Percentiles rank a stretch among this genome's conserved stretches.
Conservation (phyloP, 1,140 invertebrate genomes). For the Manduca sexta region DNA sequence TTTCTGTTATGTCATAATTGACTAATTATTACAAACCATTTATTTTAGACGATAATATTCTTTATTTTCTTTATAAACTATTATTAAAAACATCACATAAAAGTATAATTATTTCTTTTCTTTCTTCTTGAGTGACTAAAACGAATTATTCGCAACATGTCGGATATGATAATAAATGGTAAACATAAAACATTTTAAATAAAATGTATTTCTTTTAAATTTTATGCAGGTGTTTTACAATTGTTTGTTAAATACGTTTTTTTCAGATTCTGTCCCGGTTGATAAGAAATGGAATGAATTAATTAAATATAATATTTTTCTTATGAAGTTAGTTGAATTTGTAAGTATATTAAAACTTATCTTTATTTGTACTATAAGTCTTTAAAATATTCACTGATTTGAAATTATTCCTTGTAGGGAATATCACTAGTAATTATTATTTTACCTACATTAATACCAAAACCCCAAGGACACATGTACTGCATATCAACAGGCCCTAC, state of each 20-base stretch:
- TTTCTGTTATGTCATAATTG: no score
- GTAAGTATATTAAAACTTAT: conserved; percentile 70
- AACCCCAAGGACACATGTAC: conserved; percentile 60
- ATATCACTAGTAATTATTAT: conserved; percentile 46
- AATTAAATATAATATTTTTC: conserved; percentile 64
- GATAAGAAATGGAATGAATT: conserved; percentile 64
- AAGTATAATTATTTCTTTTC: no score
- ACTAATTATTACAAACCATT: no score
- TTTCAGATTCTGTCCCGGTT: conserved; percentile 59
- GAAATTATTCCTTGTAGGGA: conserved; percentile 42
- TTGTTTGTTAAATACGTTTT: neutral
- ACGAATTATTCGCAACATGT: conserved; percentile 30
- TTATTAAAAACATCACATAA: no score
- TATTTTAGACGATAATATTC: no score
- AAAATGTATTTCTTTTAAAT: neutral
- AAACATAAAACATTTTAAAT: conserved; percentile 8
- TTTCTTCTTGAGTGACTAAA: no score
- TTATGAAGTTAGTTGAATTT: conserved; percentile 67
- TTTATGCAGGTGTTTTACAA: neutral
- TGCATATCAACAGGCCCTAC: conserved; percentile 62
- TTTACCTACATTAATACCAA: conserved; percentile 42
- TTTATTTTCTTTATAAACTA: no score
- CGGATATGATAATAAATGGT: conserved; percentile 68
- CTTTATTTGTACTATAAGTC: neutral
- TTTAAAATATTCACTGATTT: neutral